Evolutionary conservation across 2,888 invertebrate species (phyloP).

Genomic region (Agelastica alni): DNA sequence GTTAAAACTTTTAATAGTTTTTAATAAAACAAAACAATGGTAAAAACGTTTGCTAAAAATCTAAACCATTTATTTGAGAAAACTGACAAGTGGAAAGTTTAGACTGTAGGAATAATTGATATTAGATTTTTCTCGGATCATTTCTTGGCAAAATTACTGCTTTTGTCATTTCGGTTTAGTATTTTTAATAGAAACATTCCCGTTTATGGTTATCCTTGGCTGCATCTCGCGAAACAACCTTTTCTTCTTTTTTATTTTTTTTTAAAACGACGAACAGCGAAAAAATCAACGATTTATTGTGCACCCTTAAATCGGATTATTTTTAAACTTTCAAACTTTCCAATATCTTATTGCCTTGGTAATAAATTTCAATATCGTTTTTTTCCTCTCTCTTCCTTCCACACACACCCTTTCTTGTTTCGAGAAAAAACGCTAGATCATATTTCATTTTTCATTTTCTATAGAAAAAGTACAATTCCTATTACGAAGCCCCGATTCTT

Average conservation of each 20-base stretch:
- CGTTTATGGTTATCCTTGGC: neutral
- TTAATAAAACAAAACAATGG: no score
- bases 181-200: neutral
- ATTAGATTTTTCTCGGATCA: neutral
- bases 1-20: no score
- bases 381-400: no score
- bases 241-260: conserved; percentile 7
- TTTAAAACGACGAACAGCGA: conserved; percentile 12
- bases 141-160: neutral
- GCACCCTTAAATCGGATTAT: conserved; percentile 24
- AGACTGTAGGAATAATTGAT: neutral
- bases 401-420: no score
- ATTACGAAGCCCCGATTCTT: conserved; percentile 16
- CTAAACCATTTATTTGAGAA: no score
- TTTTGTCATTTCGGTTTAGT: neutral
- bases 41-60: no score
- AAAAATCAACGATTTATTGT: conserved; percentile 21
- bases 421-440: conserved; percentile 10
- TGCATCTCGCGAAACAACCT: conserved; percentile 6
- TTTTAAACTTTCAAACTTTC: conserved; percentile 18
- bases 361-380: conserved; percentile 19
- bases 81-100: neutral
- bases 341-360: conserved; percentile 21
- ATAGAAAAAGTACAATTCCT: conserved; percentile 19
- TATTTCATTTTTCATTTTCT: conserved; percentile 26